A percentile compares a stretch with the other conserved stretches of the same genome.
Evolutionary conservation across 2,888 invertebrate genomes (phyloP).

Genomic region (Lithophane leautieri): DNA sequence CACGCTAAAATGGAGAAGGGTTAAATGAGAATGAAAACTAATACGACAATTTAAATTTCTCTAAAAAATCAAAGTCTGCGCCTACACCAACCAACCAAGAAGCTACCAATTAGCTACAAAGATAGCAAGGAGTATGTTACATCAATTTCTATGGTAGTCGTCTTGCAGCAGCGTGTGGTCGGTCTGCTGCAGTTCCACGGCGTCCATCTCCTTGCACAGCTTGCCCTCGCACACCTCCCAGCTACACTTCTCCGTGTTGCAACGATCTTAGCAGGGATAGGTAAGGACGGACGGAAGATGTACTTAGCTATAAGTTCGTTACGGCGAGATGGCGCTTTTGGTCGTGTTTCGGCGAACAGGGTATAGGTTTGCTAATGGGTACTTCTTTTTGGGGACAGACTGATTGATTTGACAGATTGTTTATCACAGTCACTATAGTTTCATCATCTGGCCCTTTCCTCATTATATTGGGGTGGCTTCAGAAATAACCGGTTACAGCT

Average conservation of each 20-base stretch:
- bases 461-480: not conserved
- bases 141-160: conserved; percentile 62
- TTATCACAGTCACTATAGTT: too few species aligned
- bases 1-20: not conserved
- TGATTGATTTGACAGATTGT: not conserved
- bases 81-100: not conserved
- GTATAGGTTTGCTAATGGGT: not conserved
- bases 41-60: not conserved
- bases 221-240: conserved; percentile 88
- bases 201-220: conserved; percentile 86
- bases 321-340: conserved; percentile 8
- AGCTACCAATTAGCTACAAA: conserved; percentile 10
- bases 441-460: too few species aligned
- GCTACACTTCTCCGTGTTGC: conserved; percentile 86
- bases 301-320: conserved; percentile 8
- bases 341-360: not conserved
- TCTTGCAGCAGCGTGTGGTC: conserved; percentile 74
- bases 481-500: not conserved
- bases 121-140: conserved; percentile 30
- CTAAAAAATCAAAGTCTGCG: conserved; percentile 3
- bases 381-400: conserved; percentile 2
- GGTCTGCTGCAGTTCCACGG: conserved; percentile 82
- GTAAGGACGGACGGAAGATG: conserved; percentile 36
- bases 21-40: conserved; percentile 18
- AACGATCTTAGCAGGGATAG: conserved; percentile 80